These are phyloP conservation scores for Zhuqinia jingwanae DNA, from an alignment of 2,888 invertebrate genomes.

Conservation along the genomic window DNA sequence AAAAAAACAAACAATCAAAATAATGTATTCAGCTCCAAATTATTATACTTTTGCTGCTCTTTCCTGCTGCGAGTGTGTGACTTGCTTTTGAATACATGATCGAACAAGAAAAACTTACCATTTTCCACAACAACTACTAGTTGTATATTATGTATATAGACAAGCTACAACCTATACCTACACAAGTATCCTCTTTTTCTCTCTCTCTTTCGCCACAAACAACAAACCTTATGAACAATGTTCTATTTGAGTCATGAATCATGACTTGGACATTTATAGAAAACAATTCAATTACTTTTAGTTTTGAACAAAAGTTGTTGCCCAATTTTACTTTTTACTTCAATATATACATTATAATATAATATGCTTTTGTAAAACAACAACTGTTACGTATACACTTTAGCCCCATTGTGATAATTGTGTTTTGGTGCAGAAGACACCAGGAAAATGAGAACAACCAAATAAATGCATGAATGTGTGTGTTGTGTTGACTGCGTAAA, in stretches of 20 bases:
- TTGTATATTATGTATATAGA: too few species aligned
- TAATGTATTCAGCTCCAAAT: constrained; percentile 6
- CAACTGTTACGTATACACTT: constrained; percentile 59
- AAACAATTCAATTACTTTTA: constrained; percentile 70
- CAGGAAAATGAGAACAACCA: constrained; percentile 47
- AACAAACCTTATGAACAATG: constrained; percentile 35
- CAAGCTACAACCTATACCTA: too few species aligned
- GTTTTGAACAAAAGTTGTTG: constrained; percentile 62
- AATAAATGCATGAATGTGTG: constrained; percentile 13
- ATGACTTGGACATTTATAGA: constrained; percentile 71
- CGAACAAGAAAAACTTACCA: constrained; percentile 37
- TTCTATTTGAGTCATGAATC: constrained; percentile 61
- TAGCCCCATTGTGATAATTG: constrained; percentile 42
- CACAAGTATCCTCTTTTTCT: constrained; percentile 5
- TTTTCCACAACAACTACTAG: constrained; percentile 23
- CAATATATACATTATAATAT: too few species aligned
- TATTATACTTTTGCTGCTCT: constrained; percentile 36
- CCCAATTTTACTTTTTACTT: constrained; percentile 65
- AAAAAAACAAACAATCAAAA: not conserved
- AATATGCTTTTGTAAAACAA: constrained; percentile 48
- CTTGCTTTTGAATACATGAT: constrained; percentile 6
- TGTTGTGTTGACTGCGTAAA: constrained; percentile 9
- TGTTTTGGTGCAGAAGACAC: constrained; percentile 49
- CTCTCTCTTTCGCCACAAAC: not conserved
- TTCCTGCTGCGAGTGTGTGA: constrained; percentile 49